Evolutionary conservation across 2,113 vertebrate genomes (phyloP).

Genomic region (Carollia perspicillata): DNA sequence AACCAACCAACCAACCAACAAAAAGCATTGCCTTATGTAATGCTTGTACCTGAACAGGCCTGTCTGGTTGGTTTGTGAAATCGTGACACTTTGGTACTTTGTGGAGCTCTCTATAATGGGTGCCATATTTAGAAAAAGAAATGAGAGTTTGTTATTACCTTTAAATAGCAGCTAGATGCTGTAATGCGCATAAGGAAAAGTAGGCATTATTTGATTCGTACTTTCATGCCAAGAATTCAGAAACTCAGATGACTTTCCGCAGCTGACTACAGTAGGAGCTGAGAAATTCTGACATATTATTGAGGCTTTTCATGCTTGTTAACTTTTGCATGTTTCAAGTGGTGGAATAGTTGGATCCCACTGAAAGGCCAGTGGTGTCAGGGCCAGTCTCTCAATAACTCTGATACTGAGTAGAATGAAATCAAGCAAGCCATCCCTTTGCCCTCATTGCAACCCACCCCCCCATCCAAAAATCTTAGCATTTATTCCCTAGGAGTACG

Average conservation of each 20-base stretch:
- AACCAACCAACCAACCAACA: neutral
- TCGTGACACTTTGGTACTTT: neutral
- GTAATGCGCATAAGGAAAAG: neutral
- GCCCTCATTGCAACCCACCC: neutral
- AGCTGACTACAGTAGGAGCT: neutral
- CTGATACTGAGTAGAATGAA: neutral
- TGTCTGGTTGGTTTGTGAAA: neutral
- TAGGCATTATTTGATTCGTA: neutral
- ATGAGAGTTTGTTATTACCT: neutral
- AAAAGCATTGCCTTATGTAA: neutral
- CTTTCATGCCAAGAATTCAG: neutral
- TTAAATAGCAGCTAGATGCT: neutral
- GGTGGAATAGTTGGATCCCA: neutral
- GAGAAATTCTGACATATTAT: neutral
- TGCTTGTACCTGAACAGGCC: neutral
- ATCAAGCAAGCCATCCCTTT: neutral
- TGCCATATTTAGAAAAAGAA: neutral
- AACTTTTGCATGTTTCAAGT: neutral
- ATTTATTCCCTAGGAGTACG: neutral
- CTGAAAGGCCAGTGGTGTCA: neutral
- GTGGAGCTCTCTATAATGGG: neutral
- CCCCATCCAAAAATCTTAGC: neutral
- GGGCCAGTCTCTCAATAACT: neutral
- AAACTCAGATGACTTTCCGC: neutral
- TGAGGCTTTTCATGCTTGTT: neutral